Base-by-base conservation (phyloP, 2,797 vertebrate genomes). In the Cephalopachus bancanus region DNA sequence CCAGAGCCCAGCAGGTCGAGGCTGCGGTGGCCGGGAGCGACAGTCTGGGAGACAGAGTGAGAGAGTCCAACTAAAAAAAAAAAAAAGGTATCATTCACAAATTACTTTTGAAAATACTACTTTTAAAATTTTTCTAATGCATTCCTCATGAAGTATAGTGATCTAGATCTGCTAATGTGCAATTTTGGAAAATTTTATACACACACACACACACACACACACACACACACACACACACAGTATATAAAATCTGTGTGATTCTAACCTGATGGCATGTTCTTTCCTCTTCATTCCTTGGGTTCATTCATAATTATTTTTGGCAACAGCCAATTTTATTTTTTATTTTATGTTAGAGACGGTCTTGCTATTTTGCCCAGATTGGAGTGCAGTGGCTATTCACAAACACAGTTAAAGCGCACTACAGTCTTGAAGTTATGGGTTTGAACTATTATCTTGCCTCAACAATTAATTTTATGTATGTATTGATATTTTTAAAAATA, bases 241-340 rank as follows among this genome's bases (percentile, higher is more conserved):
- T 69, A 19, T 69, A 72, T 67, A 79, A 14, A 1, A 65, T 57
- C 44, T 76, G 44, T 89, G 22, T 28, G 9, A 78, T 79, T 87
- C 49, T 92, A 90, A 85, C 44, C 49, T 79, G 33, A 78, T 88
- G 9, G 85, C 53, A 26, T 93, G 53, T 76, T 89, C n/a, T 95
- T 83, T 95, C 20, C 26, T 96, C 28, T 86, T 62, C 30, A 79
- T 83, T 95, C 30, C 57, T 64, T 49, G 8, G 4, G 15, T 5
- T 10, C 55, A 88, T 92, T 93, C 91, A 95, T 37, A 92, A 94
- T 80, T 88, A 89, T 33, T 93, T 44, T 84, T 65, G n/a, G 88
- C 64, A 93, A 67, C 22, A 93, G 19, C 24, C 74, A 92, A 15
- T 91, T 96, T 93, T 84, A 89, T 55, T 53, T 28, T 55, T 76